Evolutionary conservation across 2,888 invertebrate genomes (phyloP), one percentile per base, ranked within the genome.

Genomic region (Ochropleura leucogaster): DNA sequence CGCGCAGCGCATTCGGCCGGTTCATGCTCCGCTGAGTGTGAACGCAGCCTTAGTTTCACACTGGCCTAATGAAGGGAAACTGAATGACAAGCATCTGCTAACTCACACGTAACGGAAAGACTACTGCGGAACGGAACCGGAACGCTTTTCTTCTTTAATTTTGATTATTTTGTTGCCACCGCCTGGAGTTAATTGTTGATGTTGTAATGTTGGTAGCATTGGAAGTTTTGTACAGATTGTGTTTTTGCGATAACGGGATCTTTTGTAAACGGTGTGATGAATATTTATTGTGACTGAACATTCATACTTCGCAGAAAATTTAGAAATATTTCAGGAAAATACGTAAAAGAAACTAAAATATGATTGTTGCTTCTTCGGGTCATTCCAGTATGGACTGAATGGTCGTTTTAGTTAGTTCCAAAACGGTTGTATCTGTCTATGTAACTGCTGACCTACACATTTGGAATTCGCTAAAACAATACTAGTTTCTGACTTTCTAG

Each of bases 51-150:
- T 65, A 71, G 85, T 84, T 86, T 85, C 84, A 75, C 81, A 79
- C 78, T 84, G 79, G 78, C 47, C 74, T 80, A 83, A 82, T 84
- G 82, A 87, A 85, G 78, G 86, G 84, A 84, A 86, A 87, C 80
- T 67, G 68, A 60, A 78, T 69, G 77, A 64, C 62, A 55, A 66
- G 67, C 69, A 73, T 81, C 68, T 80, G 76, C 42, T 71, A 76
- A 84, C 76, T 70, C 40, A 40, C 59, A 40, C 59, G 72, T 59
- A 80, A 76, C 72, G 64, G 67, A 84, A 67, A 63, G 40, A 60
- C 40, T 67, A 64, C 49, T 51, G 64, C 63, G 74, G 71, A 77
- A 80, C 68, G 72, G 66, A 80, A 75, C 64, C 64, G 68, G 51
- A 75, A 82, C 77, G 64, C 46, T 59, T 78, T 79, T 64, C 63